Base-by-base conservation (phyloP, 2,888 invertebrate genomes). In the Hypomecis atomaria region DNA sequence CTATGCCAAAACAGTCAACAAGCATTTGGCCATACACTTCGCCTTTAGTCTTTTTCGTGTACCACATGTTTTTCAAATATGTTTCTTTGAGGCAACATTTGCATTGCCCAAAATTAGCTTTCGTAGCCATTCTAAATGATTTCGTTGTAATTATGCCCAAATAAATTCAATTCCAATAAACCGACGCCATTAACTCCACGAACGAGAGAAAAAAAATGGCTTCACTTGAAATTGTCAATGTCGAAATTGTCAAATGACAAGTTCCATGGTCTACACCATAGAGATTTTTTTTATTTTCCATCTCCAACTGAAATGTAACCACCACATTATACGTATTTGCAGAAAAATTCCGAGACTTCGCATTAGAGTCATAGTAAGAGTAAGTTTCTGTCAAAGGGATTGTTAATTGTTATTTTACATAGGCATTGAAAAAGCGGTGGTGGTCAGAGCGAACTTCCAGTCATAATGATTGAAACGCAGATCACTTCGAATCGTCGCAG, bases 11-110 rank as follows among this genome's bases (percentile, higher is more conserved):
- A 72, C 89, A 89, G 59, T 89, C 77, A 1, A 74, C 70, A 1
- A 90, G 68, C 85, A 89, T 88, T 55, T 84, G 76, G 0, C 86
- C 89, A 55, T 86, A 89, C 9, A 84, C 71, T 78, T 86, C 73
- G 5, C 74, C 73, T 33, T 53, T 73, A 5, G 47, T 42, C 10
- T n/a, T 13, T 54, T 86, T 69, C 58, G 81, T 73, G 11, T 70
- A 66, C 88, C 89, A 89, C 78, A 89, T 78, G 54, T 77, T 79
- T 66, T 79, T 82, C 43, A 87, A 71, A 61, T 84, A 83, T 10
- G 81, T 84, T 69, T 84, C 81, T 10, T 81, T 72, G 5, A 85
- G 75, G 70, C 89, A 89, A 71, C 89, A 89, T 66, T 81, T 82
- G 69, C 89, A 89, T 70, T 75, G 78, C 6, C 84, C 85, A 37